Base-by-base conservation (phyloP, 2,888 invertebrate species). In the Harpalus rubripes region DNA sequence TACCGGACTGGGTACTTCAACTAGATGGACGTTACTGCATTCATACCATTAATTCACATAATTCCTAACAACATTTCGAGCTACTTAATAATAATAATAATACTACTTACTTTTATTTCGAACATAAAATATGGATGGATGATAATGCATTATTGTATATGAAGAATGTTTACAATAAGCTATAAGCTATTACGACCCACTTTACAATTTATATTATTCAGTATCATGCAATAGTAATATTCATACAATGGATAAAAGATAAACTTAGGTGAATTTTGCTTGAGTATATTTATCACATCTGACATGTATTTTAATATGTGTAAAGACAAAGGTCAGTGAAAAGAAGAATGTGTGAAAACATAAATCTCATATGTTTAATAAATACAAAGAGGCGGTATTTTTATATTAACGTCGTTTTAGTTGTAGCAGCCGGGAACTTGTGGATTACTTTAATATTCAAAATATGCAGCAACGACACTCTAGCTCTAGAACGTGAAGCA, bases 371-470 rank as follows among this genome's bases (percentile, higher is more conserved):
- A 68, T 82, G 72, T 82, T 82, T 82, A 68, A 82, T 82, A 72
- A 82, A 72, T 72, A 82, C 56, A 72, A 82, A 82, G 72, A 68
- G 32, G 56, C 26, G 59, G 18, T 82, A 82, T 72, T 65, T 82
- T 72, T 58, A 72, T 82, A 68, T 82, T 82, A 82, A 7, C 72
- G 56, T 82, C 82, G 18, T 56, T 18, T 65, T 81, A 63, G 63
- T 81, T 82, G 56, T 58, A 32, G 68, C 44, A 74, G 16, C 16
- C 44, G 18, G 16, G 22, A 74, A 74, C 26, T 16, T 18, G 52
- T 8, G 82, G 82, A 82, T 82, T 82, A 82, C 58, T 81, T 81
- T 81, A 81, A 81, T 81, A 81, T 81, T 81, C 81, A 81, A 81
- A 81, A 81, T 81, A 81, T 81, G 81, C 81, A 80, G 32, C 59